These are phyloP conservation scores for Xiphorhynchus erythropygius DNA, from an alignment of 2,797 vertebrate genomes.

Conservation along the genomic window DNA sequence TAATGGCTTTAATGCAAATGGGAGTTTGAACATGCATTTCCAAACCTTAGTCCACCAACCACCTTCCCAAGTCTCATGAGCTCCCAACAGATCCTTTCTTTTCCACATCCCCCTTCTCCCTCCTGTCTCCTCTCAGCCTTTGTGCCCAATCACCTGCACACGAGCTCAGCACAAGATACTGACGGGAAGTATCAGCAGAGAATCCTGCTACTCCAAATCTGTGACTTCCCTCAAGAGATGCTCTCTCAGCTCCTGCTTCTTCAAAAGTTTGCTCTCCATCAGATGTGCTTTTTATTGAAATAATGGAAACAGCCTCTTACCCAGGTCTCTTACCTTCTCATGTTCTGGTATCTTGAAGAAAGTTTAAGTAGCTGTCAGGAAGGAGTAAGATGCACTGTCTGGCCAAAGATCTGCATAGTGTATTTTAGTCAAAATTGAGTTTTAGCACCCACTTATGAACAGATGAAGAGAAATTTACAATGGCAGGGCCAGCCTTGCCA, in stretches of 20 bases:
- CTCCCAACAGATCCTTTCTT: neutral
- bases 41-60: neutral
- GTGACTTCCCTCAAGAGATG: neutral
- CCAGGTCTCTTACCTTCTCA: neutral
- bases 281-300: neutral
- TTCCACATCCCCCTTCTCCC: slow-evolving; percentile 7
- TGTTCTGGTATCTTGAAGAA: neutral
- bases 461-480: neutral
- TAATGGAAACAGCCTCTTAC: neutral
- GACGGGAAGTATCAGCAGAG: neutral
- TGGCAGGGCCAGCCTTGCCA: neutral
- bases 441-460: neutral
- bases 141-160: neutral
- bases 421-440: neutral
- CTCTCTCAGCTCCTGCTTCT: neutral
- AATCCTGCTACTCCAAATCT: neutral
- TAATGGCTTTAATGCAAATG: neutral
- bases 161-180: neutral
- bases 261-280: neutral
- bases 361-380: neutral
- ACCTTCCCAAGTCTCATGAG: neutral
- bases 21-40: neutral
- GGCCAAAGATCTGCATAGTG: neutral
- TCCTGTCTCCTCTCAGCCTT: neutral
- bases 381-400: neutral